Percentiles rank a stretch among this genome's conserved stretches.
Conservation (phyloP, 2,797 vertebrate species). For the Hipposideros larvatus region DNA sequence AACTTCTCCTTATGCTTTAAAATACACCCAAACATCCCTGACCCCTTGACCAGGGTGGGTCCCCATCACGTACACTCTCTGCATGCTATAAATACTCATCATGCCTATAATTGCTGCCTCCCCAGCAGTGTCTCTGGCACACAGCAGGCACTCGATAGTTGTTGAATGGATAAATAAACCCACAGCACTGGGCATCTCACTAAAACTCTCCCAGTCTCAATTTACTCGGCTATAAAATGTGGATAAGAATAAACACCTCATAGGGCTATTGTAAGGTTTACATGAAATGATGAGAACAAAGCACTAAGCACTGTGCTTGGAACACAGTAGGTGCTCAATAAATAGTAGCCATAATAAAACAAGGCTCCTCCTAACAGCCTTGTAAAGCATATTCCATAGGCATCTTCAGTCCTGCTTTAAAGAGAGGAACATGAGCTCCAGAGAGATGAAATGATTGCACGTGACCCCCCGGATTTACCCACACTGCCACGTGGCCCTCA, state of each 20-base stretch:
- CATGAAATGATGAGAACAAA: not conserved
- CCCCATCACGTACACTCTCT: rapidly evolving
- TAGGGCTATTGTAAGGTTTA: not conserved
- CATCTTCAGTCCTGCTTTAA: not conserved
- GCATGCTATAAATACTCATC: not conserved
- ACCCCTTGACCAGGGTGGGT: not conserved
- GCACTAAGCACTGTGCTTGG: not conserved
- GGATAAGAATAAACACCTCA: not conserved
- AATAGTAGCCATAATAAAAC: not conserved
- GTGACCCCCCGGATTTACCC: not conserved
- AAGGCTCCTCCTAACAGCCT: not conserved
- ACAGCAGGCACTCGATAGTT: not conserved
- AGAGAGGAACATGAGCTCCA: not conserved
- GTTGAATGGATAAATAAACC: not conserved
- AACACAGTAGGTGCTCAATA: not conserved
- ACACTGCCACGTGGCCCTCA: not conserved
- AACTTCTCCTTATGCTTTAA: not conserved
- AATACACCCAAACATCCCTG: not conserved
- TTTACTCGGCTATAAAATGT: not conserved
- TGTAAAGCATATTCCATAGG: not conserved
- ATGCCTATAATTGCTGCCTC: rapidly evolving
- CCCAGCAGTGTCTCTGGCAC: not conserved
- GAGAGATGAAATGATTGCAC: not conserved
- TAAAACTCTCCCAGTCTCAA: not conserved
- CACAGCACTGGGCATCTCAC: not conserved